phyloP scores from a whole-genome alignment of 2,113 vertebrate genomes.

The Oryzias javanicus region DNA sequence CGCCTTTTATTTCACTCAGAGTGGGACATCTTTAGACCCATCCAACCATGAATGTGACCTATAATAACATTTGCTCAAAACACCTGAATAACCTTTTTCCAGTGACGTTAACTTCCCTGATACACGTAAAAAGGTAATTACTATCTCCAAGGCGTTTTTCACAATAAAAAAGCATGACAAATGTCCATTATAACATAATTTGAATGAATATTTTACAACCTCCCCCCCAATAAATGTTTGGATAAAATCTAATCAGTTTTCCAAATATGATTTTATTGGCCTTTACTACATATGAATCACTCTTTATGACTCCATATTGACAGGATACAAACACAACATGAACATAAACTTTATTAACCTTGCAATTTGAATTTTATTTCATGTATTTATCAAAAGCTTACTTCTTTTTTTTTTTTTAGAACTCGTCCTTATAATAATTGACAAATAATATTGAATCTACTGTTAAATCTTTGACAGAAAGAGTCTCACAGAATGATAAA shows the following conservation, averaged over 20 bases:
- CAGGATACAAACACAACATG: too few species aligned
- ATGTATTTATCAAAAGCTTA: too few species aligned
- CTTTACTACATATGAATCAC: too few species aligned
- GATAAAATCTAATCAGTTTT: neutral
- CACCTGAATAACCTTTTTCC: conserved; percentile 5
- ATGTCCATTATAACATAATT: neutral
- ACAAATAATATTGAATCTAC: too few species aligned
- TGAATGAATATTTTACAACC: neutral
- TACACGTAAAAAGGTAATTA: conserved; percentile 11
- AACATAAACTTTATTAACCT: too few species aligned
- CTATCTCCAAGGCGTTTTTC: neutral
- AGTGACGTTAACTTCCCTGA: conserved; percentile 29
- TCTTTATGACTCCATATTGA: too few species aligned
- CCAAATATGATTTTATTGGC: neutral
- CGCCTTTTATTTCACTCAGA: neutral
- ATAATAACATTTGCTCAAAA: conserved; percentile 52
- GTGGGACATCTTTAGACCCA: conserved; percentile 33
- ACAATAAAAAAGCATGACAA: neutral
- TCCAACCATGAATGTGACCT: conserved; percentile 38
- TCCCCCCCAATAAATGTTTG: neutral
- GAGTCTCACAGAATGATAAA: too few species aligned
- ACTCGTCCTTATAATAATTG: too few species aligned
- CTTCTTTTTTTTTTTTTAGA: too few species aligned
- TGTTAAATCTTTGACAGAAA: too few species aligned
- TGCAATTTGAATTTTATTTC: too few species aligned